phyloP scores from a whole-genome alignment of 2,113 vertebrate species.

The Psettodes erumei region DNA sequence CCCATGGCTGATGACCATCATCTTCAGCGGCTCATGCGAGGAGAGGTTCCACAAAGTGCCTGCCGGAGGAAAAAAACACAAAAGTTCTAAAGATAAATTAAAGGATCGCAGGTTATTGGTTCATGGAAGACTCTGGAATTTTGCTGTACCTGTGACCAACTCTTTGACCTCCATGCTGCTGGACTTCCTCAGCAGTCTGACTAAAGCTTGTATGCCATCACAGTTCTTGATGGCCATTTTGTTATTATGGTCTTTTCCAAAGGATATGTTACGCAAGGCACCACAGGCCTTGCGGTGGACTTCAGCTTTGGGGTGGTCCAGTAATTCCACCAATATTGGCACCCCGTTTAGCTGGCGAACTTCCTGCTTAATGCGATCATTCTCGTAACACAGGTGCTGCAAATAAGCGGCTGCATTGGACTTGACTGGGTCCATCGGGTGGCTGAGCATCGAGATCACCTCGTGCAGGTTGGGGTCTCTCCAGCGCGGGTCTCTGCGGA shows the following conservation, averaged over 20 bases:
- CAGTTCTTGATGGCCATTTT: conserved; percentile 96
- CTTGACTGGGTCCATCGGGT: conserved; percentile 95
- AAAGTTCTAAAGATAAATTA: background rate
- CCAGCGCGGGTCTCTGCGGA: conserved; percentile 95
- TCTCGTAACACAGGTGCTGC: conserved; percentile 98
- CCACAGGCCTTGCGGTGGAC: conserved; percentile 96
- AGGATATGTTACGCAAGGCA: conserved; percentile 95
- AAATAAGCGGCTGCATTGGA: conserved; percentile 96
- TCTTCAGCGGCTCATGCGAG: conserved; percentile 96
- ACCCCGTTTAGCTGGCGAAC: conserved; percentile 93
- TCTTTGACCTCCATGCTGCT: conserved; percentile 94
- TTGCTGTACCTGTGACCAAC: conserved; percentile 90
- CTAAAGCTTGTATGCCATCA: conserved; percentile 92
- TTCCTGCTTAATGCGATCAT: conserved; percentile 93
- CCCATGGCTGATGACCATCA: conserved; percentile 94
- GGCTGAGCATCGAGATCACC: conserved; percentile 95
- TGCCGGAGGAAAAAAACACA: conserved; percentile 28
- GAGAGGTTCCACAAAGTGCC: conserved; percentile 94
- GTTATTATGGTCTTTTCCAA: conserved; percentile 93
- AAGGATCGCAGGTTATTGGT: background rate
- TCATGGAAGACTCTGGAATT: background rate
- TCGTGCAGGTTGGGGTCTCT: conserved; percentile 94
- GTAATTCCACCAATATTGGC: conserved; percentile 89
- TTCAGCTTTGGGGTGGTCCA: conserved; percentile 92
- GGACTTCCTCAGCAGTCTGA: conserved; percentile 90